phyloP scores from a whole-genome alignment of 2,888 invertebrate genomes.

The Nudaria mundana region DNA sequence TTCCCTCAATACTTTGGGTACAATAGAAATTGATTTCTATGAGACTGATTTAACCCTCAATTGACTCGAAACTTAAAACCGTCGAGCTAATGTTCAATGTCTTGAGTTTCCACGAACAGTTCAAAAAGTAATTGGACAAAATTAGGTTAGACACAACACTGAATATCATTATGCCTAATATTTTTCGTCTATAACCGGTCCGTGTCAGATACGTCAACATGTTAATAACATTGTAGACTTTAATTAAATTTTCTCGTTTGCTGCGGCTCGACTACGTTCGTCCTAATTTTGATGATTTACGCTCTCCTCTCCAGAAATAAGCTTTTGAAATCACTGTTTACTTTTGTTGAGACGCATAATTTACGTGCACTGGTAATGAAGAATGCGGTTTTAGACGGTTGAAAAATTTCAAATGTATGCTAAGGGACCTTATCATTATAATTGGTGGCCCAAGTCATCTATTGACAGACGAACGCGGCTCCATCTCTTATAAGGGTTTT shows the following conservation, averaged over 20 bases:
- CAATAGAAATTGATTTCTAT: too few species aligned
- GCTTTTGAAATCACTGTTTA: constrained; percentile 38
- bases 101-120: background rate
- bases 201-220: constrained; percentile 27
- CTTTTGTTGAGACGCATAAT: constrained; percentile 24
- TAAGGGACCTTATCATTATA: too few species aligned
- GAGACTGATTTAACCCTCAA: too few species aligned
- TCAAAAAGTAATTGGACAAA: background rate
- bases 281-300: constrained; percentile 55
- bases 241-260: constrained; percentile 24
- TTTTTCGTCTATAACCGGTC: constrained; percentile 20
- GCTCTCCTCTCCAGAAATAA: constrained; percentile 41
- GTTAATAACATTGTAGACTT: constrained; percentile 29
- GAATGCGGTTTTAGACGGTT: too few species aligned
- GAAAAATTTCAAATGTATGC: too few species aligned
- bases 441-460: too few species aligned
- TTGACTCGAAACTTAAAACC: too few species aligned
- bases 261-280: constrained; percentile 28
- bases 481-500: too few species aligned
- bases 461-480: too few species aligned
- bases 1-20: too few species aligned
- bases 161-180: constrained; percentile 8
- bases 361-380: constrained; percentile 5
- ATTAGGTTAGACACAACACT: constrained; percentile 15
- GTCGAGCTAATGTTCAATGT: too few species aligned